Evolutionary conservation across 2,797 vertebrate species (phyloP).

Genomic region (Parauchenoglanis ngamensis): DNA sequence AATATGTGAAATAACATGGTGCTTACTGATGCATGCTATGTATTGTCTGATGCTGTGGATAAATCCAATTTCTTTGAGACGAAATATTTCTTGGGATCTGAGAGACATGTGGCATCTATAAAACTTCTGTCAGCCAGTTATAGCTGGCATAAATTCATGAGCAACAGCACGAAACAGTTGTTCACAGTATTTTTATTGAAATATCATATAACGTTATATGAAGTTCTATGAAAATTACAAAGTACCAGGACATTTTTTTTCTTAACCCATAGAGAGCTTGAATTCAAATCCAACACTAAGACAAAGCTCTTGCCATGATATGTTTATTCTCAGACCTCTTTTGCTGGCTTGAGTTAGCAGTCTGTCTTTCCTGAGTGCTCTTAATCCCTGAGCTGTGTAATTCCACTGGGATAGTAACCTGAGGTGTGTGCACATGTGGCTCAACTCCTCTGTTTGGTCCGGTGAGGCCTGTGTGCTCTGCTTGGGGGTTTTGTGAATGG

Average conservation of each 20-base stretch:
- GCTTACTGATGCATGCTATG: conserved; percentile 53
- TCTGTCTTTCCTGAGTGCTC: conserved; percentile 39
- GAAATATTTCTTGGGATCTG: conserved; percentile 33
- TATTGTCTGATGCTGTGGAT: conserved; percentile 62
- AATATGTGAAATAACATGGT: conserved; percentile 52
- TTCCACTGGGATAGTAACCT: conserved; percentile 51
- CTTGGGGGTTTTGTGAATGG: conserved; percentile 50
- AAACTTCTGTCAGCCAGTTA: conserved; percentile 35
- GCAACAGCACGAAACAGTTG: conserved; percentile 8
- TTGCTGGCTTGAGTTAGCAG: conserved; percentile 30
- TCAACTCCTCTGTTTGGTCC: conserved; percentile 34
- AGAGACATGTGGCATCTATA: conserved; percentile 40
- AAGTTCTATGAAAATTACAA: conserved; percentile 29
- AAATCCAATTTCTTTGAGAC: conserved; percentile 63
- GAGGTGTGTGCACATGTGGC: conserved; percentile 57
- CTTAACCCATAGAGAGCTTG: conserved; percentile 2
- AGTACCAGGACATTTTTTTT: conserved; percentile 20
- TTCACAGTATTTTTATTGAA: conserved; percentile 40
- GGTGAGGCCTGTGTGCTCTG: conserved; percentile 18
- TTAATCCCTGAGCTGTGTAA: conserved; percentile 38
- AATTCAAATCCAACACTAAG: conserved; percentile 2
- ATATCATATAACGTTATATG: conserved; percentile 33
- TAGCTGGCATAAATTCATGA: conserved; percentile 20
- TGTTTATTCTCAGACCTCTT: conserved; percentile 24
- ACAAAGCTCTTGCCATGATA: background rate